A percentile compares a stretch with the other conserved stretches of the same genome.
Evolutionary conservation across 2,888 invertebrate species (phyloP).

Genomic region (Idaea dimidiata): DNA sequence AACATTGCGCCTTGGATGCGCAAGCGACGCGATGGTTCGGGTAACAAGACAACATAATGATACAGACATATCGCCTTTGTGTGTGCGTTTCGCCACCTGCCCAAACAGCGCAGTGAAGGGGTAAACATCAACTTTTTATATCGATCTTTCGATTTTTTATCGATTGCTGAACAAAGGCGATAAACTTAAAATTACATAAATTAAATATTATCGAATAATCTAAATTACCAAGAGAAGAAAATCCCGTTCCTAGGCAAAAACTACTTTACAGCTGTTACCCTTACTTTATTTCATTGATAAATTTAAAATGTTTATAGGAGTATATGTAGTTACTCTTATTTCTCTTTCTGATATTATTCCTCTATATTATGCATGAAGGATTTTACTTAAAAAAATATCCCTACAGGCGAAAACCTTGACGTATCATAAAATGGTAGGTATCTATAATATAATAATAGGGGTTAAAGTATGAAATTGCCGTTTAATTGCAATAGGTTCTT

Average conservation of each 20-base stretch:
- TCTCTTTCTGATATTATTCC: not conserved
- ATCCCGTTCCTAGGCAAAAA: too few species aligned
- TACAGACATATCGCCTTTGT: slow-evolving; percentile 67
- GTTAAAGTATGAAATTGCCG: too few species aligned
- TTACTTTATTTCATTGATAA: too few species aligned
- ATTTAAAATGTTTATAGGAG: not conserved
- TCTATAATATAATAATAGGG: too few species aligned
- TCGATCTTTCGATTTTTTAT: too few species aligned
- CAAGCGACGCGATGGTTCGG: slow-evolving; percentile 62
- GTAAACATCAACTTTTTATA: too few species aligned
- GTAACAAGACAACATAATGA: slow-evolving; percentile 80
- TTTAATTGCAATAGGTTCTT: too few species aligned
- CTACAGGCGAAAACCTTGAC: not conserved
- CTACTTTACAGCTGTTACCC: too few species aligned
- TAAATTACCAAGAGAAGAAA: too few species aligned
- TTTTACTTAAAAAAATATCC: not conserved
- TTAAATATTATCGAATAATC: too few species aligned
- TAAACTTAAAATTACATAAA: slow-evolving; percentile 2
- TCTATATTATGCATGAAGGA: not conserved
- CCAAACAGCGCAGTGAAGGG: slow-evolving; percentile 63
- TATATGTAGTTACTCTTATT: not conserved
- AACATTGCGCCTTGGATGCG: slow-evolving; percentile 57
- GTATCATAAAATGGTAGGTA: not conserved
- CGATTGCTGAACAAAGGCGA: slow-evolving; percentile 13
- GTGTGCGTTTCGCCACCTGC: slow-evolving; percentile 79